Percentiles rank a stretch among this genome's conserved stretches.
These are phyloP conservation scores for Aphodius granarius DNA, from an alignment of 2,888 invertebrate species.

Conservation along the genomic window DNA sequence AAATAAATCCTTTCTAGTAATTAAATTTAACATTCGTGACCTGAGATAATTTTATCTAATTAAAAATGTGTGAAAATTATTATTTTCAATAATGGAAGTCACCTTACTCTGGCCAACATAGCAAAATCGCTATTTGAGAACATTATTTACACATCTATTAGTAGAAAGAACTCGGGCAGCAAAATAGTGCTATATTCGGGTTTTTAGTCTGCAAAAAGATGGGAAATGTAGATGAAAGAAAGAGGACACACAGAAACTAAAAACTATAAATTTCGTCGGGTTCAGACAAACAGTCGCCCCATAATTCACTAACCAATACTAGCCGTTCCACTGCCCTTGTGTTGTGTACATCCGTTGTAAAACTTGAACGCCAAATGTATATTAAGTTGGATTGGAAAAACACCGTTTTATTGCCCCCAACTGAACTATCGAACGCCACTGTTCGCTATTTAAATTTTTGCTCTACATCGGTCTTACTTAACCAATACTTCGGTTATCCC, in stretches of 20 bases:
- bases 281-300: not conserved
- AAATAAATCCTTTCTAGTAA: no score
- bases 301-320: not conserved
- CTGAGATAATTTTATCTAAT: no score
- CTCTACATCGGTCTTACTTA: not conserved
- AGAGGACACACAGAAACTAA: not conserved
- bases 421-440: not conserved
- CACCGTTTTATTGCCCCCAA: not conserved
- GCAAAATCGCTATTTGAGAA: not conserved
- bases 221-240: not conserved
- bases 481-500: not conserved
- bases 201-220: not conserved
- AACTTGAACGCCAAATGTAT: not conserved
- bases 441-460: not conserved
- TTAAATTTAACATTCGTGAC: no score
- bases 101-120: no score
- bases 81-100: no score
- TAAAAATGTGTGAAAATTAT: no score
- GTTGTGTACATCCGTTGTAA: not conserved
- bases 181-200: not conserved
- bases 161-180: not conserved
- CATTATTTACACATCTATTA: not conserved
- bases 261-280: not conserved
- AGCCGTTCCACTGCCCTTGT: not conserved
- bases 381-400: not conserved